phyloP scores from a whole-genome alignment of 2,888 invertebrate genomes.

The Pristionchus fissidentatus region DNA sequence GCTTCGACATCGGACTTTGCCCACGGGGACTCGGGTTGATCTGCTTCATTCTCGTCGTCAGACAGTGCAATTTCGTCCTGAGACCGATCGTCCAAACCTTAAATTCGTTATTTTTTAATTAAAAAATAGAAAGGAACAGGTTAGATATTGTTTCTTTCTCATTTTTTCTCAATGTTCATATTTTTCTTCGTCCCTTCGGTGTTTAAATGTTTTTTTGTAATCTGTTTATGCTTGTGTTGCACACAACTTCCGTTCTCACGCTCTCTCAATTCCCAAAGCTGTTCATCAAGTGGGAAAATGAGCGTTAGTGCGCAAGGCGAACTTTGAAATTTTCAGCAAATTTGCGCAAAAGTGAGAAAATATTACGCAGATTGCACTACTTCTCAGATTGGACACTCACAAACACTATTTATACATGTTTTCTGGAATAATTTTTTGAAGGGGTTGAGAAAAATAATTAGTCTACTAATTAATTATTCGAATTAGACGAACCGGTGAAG shows the following conservation, averaged over 20 bases:
- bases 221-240: no score
- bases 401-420: neutral
- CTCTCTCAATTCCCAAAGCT: no score
- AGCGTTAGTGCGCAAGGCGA: no score
- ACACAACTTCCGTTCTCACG: neutral
- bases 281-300: no score
- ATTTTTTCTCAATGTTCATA: neutral
- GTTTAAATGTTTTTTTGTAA: no score
- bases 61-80: slow-evolving; percentile 81
- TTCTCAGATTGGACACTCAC: neutral
- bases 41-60: slow-evolving; percentile 76
- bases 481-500: slow-evolving; percentile 56
- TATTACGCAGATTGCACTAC: neutral
- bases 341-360: no score
- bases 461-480: no score
- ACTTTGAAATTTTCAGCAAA: no score
- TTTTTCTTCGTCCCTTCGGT: neutral
- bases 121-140: neutral
- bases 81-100: slow-evolving; percentile 78
- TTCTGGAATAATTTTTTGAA: neutral
- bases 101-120: slow-evolving; percentile 42
- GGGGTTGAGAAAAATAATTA: neutral
- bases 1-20: slow-evolving; percentile 55
- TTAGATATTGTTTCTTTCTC: neutral
- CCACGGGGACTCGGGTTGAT: slow-evolving; percentile 64